Evolutionary conservation across 1,140 invertebrate genomes (phyloP).

Genomic region (Plodia interpunctella): DNA sequence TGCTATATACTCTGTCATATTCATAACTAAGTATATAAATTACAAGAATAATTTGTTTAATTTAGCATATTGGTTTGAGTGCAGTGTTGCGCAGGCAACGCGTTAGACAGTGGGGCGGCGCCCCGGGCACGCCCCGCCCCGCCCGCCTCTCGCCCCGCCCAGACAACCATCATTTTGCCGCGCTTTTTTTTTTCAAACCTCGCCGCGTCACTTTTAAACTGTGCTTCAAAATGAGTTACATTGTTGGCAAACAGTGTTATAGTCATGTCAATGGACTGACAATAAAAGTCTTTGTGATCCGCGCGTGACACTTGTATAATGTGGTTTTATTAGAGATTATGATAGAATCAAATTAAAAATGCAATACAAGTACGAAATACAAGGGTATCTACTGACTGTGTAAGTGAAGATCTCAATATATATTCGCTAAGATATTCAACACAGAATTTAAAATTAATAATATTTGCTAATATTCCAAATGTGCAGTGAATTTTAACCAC

Average conservation of each 20-base stretch:
- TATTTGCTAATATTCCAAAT: too few relatives aligned
- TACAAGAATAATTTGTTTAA: background rate
- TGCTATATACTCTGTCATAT: too few relatives aligned
- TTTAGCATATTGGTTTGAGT: background rate
- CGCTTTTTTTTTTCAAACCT: slow-evolving; percentile 67
- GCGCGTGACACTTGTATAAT: slow-evolving; percentile 10
- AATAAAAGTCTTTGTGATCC: background rate
- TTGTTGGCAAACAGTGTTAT: slow-evolving; percentile 62
- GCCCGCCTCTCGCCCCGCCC: slow-evolving; percentile 61
- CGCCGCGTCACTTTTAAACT: slow-evolving; percentile 44
- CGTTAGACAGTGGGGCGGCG: slow-evolving; percentile 65
- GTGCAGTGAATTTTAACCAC: too few relatives aligned
- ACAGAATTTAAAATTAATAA: too few relatives aligned
- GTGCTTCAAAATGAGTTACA: slow-evolving; percentile 30
- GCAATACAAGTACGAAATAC: too few relatives aligned
- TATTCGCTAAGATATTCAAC: too few relatives aligned
- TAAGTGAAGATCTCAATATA: too few relatives aligned
- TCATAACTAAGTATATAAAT: too few relatives aligned
- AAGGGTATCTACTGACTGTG: too few relatives aligned
- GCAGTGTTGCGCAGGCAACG: slow-evolving; percentile 28
- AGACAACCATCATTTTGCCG: slow-evolving; percentile 64
- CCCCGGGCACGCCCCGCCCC: slow-evolving; percentile 69
- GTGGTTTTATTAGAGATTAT: background rate
- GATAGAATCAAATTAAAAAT: background rate
- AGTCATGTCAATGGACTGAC: slow-evolving; percentile 49